Percentiles rank a stretch among this genome's conserved stretches.
phyloP scores from a whole-genome alignment of 2,888 invertebrate species.

The Cephus runcator region DNA sequence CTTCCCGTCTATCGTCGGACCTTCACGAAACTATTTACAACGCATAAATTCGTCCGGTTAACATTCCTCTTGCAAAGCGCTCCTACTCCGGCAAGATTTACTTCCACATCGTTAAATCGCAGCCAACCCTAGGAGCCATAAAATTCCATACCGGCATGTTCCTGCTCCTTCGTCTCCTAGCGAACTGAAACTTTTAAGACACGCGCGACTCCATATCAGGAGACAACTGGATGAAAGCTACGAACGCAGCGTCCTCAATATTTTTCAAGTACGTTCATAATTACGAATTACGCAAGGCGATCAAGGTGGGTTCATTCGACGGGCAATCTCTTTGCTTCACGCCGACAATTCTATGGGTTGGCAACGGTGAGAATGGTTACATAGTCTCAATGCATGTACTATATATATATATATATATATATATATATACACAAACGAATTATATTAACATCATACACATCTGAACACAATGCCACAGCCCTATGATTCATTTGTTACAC shows the following conservation, averaged over 20 bases:
- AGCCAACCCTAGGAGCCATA: neutral
- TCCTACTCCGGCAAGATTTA: neutral
- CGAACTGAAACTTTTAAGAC: neutral
- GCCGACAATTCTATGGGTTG: neutral
- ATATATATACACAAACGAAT: neutral
- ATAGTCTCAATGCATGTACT: neutral
- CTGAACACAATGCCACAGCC: neutral
- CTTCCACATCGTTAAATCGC: neutral
- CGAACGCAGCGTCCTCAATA: neutral
- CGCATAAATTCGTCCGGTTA: neutral
- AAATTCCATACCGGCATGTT: neutral
- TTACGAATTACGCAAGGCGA: neutral
- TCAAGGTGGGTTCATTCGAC: neutral
- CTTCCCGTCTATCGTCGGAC: neutral
- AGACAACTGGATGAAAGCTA: neutral
- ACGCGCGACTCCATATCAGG: neutral
- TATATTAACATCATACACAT: neutral
- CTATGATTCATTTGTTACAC: conserved; percentile 56
- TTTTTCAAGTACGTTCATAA: neutral
- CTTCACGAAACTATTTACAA: neutral
- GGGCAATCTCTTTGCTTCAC: neutral
- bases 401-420: too few species aligned
- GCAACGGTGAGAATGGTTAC: neutral
- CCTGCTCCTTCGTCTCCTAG: neutral
- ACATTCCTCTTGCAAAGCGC: neutral